Evolutionary conservation across 2,888 invertebrate genomes (phyloP), one percentile per base, ranked within the genome.

Genomic region (Microctonus hyperodae): DNA sequence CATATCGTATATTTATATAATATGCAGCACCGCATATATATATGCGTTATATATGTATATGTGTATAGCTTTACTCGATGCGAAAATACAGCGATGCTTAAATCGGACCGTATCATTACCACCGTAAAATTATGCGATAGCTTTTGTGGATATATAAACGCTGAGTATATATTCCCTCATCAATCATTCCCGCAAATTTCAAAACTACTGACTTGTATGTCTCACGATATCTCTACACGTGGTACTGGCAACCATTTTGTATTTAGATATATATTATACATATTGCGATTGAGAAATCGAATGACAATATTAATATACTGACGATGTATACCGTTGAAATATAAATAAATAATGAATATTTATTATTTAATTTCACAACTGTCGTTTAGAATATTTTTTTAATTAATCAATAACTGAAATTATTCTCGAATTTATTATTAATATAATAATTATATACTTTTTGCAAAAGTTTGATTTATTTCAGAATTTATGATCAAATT

Each of bases 101-200:
- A 73, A 74, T 72, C 57, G 64, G 50, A 64, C 69, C 65, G 63
- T 77, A 72, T 78, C 68, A 78, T 79, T 79, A 78, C 72, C 67
- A 73, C 69, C 69, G 72, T 69, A 62, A 74, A 77, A 76, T 72
- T 75, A 76, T 69, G 68, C 60, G 67, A 73, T 69, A 59, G 64
- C 37, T 28, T n/a, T 55, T 55, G 53, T 58, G 55, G 68, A 64
- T 37, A 35, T 53, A 33, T 59, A 58, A 40, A 56, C 66, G 64
- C 67, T 60, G 28, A 69, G 65, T 67, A 69, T 31, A 53, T 40
- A 60, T 72, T 75, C 73, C 72, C 69, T 73, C 72, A 75, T 76
- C 73, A 70, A 76, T 76, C 76, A 72, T 70, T 64, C 55, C 66
- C 35, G 61, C 16, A 50, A 66, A 66, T 62, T 66, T 56, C 44